A percentile compares a stretch with the other conserved stretches of the same genome.
These are phyloP conservation scores for Danio kyathit DNA, from an alignment of 2,797 vertebrate genomes.

Conservation along the genomic window DNA sequence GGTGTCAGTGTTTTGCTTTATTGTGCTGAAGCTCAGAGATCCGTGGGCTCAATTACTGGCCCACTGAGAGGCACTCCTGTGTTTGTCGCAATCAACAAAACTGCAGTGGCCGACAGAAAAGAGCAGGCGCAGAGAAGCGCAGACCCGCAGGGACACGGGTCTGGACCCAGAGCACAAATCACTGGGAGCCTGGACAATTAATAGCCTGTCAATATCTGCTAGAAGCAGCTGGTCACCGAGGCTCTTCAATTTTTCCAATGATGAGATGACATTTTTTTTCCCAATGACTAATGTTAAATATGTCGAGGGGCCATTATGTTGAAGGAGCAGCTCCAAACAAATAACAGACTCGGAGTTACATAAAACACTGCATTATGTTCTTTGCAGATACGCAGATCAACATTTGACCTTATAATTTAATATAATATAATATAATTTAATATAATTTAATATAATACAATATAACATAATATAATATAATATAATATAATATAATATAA, in stretches of 20 bases:
- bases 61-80: slow-evolving; percentile 45
- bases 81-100: slow-evolving; percentile 60
- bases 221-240: slow-evolving; percentile 27
- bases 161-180: slow-evolving; percentile 18
- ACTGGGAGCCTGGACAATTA: slow-evolving; percentile 37
- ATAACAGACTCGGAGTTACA: slow-evolving; percentile 4
- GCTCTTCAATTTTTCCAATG: slow-evolving; percentile 29
- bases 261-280: slow-evolving; percentile 19
- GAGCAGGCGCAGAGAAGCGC: slow-evolving; percentile 10
- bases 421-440: too few relatives aligned
- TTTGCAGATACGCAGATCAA: not conserved
- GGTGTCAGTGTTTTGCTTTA: slow-evolving; percentile 53
- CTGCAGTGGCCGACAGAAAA: slow-evolving; percentile 42
- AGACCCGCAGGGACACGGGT: slow-evolving; percentile 23
- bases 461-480: too few relatives aligned
- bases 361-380: not conserved
- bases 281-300: slow-evolving; percentile 1
- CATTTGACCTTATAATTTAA: not conserved
- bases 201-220: slow-evolving; percentile 48
- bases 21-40: slow-evolving; percentile 60
- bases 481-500: too few relatives aligned
- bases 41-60: slow-evolving; percentile 53
- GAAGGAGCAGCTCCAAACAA: not conserved
- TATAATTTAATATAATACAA: too few relatives aligned
- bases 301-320: not conserved